phyloP scores from a whole-genome alignment of 2,797 vertebrate species.

The Enteromius fasciolatus region DNA sequence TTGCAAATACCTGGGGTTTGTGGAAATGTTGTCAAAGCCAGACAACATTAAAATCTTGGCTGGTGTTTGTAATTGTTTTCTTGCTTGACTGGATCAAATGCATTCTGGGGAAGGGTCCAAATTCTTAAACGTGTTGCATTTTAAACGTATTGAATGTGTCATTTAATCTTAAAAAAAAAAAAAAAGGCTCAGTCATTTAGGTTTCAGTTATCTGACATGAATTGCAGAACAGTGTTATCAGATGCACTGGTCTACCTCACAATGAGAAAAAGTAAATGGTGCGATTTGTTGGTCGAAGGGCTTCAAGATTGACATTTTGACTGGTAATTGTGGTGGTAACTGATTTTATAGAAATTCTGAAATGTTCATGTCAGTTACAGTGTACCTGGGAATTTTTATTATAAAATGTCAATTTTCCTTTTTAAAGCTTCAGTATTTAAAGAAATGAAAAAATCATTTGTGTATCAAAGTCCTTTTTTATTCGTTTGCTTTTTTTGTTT shows the following conservation, averaged over 20 bases:
- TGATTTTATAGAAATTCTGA: constrained; percentile 1
- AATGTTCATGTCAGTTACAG: background rate
- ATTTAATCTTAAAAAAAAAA: background rate
- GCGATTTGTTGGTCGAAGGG: background rate
- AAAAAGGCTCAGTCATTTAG: background rate
- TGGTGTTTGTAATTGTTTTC: background rate
- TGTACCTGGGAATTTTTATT: background rate
- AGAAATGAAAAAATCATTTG: too few species aligned
- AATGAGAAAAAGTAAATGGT: background rate
- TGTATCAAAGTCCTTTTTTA: too few species aligned
- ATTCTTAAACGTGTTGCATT: background rate
- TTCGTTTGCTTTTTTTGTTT: background rate
- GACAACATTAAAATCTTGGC: constrained; percentile 4
- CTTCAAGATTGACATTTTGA: background rate
- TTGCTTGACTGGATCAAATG: constrained; percentile 9
- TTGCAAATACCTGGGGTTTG: background rate
- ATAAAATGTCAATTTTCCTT: background rate
- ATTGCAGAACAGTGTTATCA: constrained; percentile 1
- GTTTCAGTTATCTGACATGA: background rate
- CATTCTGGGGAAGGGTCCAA: constrained; percentile 15
- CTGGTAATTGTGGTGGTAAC: background rate
- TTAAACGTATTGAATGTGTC: background rate
- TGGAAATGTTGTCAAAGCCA: constrained; percentile 1
- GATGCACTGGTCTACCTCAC: background rate
- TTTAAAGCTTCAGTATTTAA: background rate